Base-by-base conservation (phyloP, 2,888 invertebrate genomes). In the Chymomyza amoena region DNA sequence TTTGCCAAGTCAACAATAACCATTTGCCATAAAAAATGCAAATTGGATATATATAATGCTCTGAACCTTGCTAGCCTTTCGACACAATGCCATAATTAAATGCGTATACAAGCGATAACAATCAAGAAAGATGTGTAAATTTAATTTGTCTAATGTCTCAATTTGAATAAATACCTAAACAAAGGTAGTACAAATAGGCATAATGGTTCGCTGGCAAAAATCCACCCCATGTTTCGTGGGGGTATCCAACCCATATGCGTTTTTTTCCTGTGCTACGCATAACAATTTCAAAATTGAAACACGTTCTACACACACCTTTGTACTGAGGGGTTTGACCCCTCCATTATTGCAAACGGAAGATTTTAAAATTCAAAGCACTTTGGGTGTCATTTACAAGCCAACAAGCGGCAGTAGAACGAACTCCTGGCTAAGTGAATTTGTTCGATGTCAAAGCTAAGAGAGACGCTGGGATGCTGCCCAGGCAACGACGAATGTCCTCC, bases 71-170 rank as follows among this genome's bases (percentile, higher is more conserved):
- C 28, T 9, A 25, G 7, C 9, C 57, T 18, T 25, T 25, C 18
- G 54, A 72, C 51, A 61, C 64, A 76, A 75, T 72, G 69, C 69
- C 56, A 70, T 70, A 78, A 75, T 76, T 78, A 79, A 70, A 72
- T 74, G 73, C 64, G 72, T 71, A 76, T 75, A 73, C 83, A 73
- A 75, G 77, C 76, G 81, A 89, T 88, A 89, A 88, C 89, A 90
- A 89, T 90, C 88, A 89, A 87, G 83, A 80, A 89, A 87, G 84
- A 89, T 57, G 89, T 89, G 88, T 85, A 89, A 88, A 90, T 90
- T 89, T 88, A 88, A 90, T 90, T 90, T 89, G 89, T 88, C 87
- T 90, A 90, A 90, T 90, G 89, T 90, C 89, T 90, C 87, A 89
- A 90, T 90, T 90, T 90, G 85, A 90, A 90, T 89, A 89, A 87